A percentile compares a stretch with the other conserved stretches of the same genome.
These are phyloP conservation scores for Neodiprion fabricii DNA, from an alignment of 1,140 invertebrate genomes.

Conservation along the genomic window DNA sequence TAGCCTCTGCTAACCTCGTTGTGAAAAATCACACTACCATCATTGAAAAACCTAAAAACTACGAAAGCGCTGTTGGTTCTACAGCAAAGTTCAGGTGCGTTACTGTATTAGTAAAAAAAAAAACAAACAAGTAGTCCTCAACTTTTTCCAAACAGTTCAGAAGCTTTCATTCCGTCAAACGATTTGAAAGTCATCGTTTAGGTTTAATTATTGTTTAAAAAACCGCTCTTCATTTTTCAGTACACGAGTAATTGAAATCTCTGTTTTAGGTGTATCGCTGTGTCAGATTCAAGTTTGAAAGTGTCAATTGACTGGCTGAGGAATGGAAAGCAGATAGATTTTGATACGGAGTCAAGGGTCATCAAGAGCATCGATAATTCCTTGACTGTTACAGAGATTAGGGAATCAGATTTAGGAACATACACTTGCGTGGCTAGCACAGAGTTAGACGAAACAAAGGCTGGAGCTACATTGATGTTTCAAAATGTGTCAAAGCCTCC, in stretches of 20 bases:
- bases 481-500: conserved; percentile 96
- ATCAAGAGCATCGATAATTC: conserved; percentile 88
- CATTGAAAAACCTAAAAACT: conserved; percentile 85
- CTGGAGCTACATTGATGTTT: conserved; percentile 88
- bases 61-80: conserved; percentile 86
- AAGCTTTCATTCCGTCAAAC: too few relatives aligned
- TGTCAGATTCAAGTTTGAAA: conserved; percentile 79
- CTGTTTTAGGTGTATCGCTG: conserved; percentile 80
- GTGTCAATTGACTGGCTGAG: conserved; percentile 88
- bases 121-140: too few relatives aligned
- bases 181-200: too few relatives aligned
- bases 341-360: conserved; percentile 84
- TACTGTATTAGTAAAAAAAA: conserved; percentile 10
- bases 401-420: conserved; percentile 90
- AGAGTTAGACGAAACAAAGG: conserved; percentile 82
- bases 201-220: neutral
- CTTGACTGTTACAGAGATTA: conserved; percentile 91
- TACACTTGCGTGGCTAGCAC: conserved; percentile 97
- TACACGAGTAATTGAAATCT: neutral
- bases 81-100: conserved; percentile 80
- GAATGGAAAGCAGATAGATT: conserved; percentile 86
- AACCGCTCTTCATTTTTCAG: neutral
- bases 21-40: conserved; percentile 90
- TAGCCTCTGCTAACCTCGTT: conserved; percentile 76
- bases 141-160: too few relatives aligned